These are phyloP conservation scores for Falco peregrinus DNA, from an alignment of 2,797 vertebrate species.

Conservation along the genomic window DNA sequence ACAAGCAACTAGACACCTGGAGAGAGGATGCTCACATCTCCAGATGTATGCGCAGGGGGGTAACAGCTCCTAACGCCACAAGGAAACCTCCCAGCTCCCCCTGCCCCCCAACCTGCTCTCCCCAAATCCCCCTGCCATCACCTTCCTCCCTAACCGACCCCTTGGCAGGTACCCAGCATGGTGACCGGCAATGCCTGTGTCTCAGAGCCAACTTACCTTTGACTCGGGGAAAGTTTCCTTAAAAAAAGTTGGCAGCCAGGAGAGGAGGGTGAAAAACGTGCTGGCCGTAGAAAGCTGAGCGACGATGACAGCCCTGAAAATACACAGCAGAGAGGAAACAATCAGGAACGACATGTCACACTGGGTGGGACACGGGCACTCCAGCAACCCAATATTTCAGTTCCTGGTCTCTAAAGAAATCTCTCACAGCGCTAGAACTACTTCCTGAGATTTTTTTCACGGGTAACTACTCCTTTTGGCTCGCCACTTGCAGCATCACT, in stretches of 20 bases:
- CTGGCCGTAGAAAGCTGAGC: slow-evolving; percentile 91
- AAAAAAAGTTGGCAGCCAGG: slow-evolving; percentile 97
- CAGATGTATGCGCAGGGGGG: background rate
- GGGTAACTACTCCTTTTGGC: background rate
- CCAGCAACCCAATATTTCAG: background rate
- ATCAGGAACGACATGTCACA: background rate
- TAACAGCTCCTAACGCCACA: fast-evolving
- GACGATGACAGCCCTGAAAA: slow-evolving; percentile 87
- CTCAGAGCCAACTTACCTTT: slow-evolving; percentile 79
- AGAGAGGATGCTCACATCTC: background rate
- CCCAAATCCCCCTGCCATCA: background rate
- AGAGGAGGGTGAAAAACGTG: slow-evolving; percentile 94
- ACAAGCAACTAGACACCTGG: background rate
- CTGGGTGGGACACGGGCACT: background rate
- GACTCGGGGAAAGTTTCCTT: slow-evolving; percentile 91
- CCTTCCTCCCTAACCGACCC: background rate
- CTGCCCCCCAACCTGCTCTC: background rate
- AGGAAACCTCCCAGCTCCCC: background rate
- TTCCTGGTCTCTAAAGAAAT: background rate
- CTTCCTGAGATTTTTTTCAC: background rate
- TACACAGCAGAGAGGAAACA: background rate
- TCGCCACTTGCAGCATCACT: background rate
- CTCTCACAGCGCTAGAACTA: background rate
- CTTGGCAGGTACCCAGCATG: fast-evolving
- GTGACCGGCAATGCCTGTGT: fast-evolving